Base-by-base conservation (phyloP, 2,797 vertebrate species). In the Myotis vivesi region DNA sequence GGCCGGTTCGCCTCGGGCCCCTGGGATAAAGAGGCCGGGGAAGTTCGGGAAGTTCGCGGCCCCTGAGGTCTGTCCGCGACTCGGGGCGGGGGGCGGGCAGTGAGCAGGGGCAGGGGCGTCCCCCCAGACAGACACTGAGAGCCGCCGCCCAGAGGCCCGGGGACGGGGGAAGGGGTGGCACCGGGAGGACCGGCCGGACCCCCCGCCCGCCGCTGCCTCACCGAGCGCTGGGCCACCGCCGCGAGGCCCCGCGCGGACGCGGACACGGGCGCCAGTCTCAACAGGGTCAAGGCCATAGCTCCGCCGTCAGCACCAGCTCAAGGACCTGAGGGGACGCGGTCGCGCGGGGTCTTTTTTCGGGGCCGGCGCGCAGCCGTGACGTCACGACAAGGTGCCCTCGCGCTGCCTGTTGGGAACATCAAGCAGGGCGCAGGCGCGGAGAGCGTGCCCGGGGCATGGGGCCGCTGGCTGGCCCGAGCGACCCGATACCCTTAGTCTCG, bases 201-300 rank as follows among this genome's bases (percentile, higher is more conserved):
- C 17, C 57, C 46, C 82, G 25, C 51, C 25, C 64, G 15, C 57
- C 59, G 23, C 68, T 13, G 44, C 4, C 96, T 97, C 95, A 97
- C 97, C 97, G 15, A 83, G 72, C 76, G 89, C 66, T 9, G 79
- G 49, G 8, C 49, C 55, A 17, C 86, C 15, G 89, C 80, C 86
- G 53, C 75, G 9, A 93, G 57, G 57, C 83, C 41, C 19, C 92
- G 90, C 73, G 41, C 62, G 13, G 72, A 7, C 72, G 69, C 49
- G 19, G 81, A 23, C 51, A 15, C 55, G 0, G 57, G 80, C 6
- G 15, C 64, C 16, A 82, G 36, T 5, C 55, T 91, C 91, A 97
- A 72, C 8, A 97, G 73, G 49, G 94, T 86, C 89, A 69, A 73
- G 72, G 96, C 95, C 97, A 97, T 97, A 0, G 79, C 92, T 71